Evolutionary conservation across 1,140 invertebrate genomes (phyloP), one percentile per base, ranked within the genome.

Genomic region (Aricia agestis): DNA sequence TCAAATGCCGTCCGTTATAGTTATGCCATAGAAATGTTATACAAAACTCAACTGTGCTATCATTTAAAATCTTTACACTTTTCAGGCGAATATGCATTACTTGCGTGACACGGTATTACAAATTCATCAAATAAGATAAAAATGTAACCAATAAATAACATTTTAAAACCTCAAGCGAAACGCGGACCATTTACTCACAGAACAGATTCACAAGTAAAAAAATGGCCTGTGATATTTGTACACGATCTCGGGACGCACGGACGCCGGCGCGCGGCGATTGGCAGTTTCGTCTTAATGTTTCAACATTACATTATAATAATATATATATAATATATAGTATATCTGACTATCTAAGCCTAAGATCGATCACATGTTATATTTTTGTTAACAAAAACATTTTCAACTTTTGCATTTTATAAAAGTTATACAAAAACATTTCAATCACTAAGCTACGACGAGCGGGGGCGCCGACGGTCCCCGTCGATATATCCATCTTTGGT

Each of bases 401-500:
- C 81, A 82, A 82, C 77, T 71, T 83, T 83, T 84, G 82, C 83
- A 81, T 84, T 86, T 85, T 89, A 89, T 82, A 89, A 89, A 89
- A 88, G 80, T 86, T 89, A 63, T 63, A 91, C 86, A 89, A 91
- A 52, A 89, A 89, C 81, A 85, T 86, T 84, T 86, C 74, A 78
- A 86, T 83, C 77, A 86, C 82, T 87, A 89, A 86, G 82, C 86
- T 89, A 89, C 78, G 78, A 81, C 80, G 81, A 86, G 76, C 76
- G 79, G 83, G 80, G 79, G 81, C 76, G 78, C 79, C 75, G 78
- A 79, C 81, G 74, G 80, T 78, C 82, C 78, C 79, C 73, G 74
- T 81, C 80, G 78, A 86, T 79, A 86, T 81, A 82, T 82, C 83
- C 85, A 87, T 90, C 89, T 91, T 91, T 91, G 89, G 89, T 91